Percentiles rank a stretch among this genome's conserved stretches.
Evolutionary conservation across 2,888 invertebrate species (phyloP).

Genomic region (Muscina levida): DNA sequence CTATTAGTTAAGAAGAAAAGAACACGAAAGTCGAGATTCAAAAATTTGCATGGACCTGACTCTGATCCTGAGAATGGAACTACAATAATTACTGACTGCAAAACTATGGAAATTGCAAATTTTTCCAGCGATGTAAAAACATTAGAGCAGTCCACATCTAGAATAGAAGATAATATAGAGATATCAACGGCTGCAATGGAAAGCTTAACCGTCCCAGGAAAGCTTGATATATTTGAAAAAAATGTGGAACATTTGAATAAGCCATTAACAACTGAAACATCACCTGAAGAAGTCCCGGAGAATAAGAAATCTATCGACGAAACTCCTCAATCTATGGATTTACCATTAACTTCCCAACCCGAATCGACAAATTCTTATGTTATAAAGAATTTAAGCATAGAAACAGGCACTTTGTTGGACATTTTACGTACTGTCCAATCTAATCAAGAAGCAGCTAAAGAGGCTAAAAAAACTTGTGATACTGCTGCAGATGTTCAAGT

Average conservation of each 20-base stretch:
- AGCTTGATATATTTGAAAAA: too few species aligned
- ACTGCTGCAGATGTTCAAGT: neutral
- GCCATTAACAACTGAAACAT: too few species aligned
- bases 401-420: slow-evolving; percentile 67
- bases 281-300: neutral
- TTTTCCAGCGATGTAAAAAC: too few species aligned
- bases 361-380: slow-evolving; percentile 35
- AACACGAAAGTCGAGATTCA: slow-evolving; percentile 47
- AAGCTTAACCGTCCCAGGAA: too few species aligned
- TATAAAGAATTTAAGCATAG: slow-evolving; percentile 66
- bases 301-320: neutral
- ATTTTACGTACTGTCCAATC: slow-evolving; percentile 67
- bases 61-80: slow-evolving; percentile 39
- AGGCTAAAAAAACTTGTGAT: neutral
- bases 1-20: slow-evolving; percentile 22
- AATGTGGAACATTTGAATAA: too few species aligned
- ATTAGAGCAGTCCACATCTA: too few species aligned
- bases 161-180: too few species aligned
- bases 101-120: too few species aligned
- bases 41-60: slow-evolving; percentile 47
- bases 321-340: neutral
- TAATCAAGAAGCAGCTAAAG: slow-evolving; percentile 62
- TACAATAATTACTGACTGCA: too few species aligned
- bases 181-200: too few species aligned
- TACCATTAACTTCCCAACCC: neutral